A percentile compares a stretch with the other conserved stretches of the same genome.
phyloP scores from a whole-genome alignment of 2,797 vertebrate species.

The Ciconia nigra region DNA sequence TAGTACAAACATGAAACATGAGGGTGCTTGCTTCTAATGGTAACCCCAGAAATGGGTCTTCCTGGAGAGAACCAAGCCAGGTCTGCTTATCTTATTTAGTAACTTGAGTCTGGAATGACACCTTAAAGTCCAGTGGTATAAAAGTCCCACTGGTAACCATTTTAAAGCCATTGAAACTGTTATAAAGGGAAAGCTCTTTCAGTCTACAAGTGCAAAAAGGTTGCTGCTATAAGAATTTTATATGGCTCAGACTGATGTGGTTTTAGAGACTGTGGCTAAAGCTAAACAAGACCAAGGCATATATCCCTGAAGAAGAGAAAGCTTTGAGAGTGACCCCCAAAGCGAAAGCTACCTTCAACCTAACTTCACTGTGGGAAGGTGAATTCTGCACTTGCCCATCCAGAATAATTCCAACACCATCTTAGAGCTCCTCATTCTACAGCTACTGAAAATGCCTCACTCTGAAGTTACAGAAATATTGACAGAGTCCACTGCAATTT shows the following conservation, averaged over 20 bases:
- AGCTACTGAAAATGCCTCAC: background rate
- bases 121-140: background rate
- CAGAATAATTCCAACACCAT: background rate
- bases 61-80: background rate
- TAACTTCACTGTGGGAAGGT: background rate
- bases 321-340: background rate
- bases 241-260: background rate
- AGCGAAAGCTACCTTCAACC: background rate
- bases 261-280: background rate
- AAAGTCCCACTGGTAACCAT: background rate
- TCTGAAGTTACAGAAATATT: background rate
- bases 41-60: background rate
- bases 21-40: background rate
- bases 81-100: background rate
- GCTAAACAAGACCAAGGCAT: background rate
- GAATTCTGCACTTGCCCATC: background rate
- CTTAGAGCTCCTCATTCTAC: background rate
- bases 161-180: background rate
- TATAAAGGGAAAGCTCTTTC: background rate
- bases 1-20: background rate
- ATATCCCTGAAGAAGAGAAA: background rate
- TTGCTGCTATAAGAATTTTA: background rate
- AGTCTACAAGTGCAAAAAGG: background rate
- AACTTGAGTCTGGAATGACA: background rate
- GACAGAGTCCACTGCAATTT: background rate